A percentile compares a stretch with the other conserved stretches of the same genome.
These are phyloP conservation scores for Zosterops pallidus DNA, from an alignment of 2,113 vertebrate genomes.

Conservation along the genomic window DNA sequence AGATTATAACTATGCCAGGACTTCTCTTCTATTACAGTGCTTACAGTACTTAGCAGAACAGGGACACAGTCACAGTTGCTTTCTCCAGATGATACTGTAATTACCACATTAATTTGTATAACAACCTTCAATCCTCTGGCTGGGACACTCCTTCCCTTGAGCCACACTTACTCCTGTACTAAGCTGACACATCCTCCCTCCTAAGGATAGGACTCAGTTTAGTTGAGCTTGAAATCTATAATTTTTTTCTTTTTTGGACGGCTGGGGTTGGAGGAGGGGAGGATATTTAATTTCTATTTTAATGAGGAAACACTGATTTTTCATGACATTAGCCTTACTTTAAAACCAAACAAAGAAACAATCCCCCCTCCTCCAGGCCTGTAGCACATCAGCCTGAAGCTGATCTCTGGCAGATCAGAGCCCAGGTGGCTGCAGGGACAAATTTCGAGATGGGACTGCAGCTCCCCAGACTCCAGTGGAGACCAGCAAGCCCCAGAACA, in stretches of 20 bases:
- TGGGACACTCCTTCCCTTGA: conserved; percentile 36
- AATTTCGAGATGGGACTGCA: neutral
- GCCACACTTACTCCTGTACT: conserved; percentile 17
- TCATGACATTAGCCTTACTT: neutral
- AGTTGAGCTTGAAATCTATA: neutral
- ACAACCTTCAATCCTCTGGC: conserved; percentile 56
- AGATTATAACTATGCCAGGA: neutral
- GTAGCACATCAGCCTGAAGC: neutral
- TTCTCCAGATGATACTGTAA: conserved; percentile 65
- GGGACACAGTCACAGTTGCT: conserved; percentile 48
- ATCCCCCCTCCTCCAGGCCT: too few species aligned
- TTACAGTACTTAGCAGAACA: conserved; percentile 18
- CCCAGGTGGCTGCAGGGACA: neutral
- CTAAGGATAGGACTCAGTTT: neutral
- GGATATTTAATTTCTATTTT: neutral
- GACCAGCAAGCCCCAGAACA: neutral
- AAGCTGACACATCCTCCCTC: neutral
- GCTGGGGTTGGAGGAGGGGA: accelerated
- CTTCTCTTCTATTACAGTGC: neutral
- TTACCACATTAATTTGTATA: conserved; percentile 67
- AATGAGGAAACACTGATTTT: neutral
- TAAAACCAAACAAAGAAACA: neutral
- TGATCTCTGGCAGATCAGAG: neutral
- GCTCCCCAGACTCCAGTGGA: neutral
- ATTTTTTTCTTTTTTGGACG: neutral